Percentiles rank a stretch among this genome's conserved stretches.
phyloP scores from a whole-genome alignment of 2,888 invertebrate genomes.

The Oxycera nigricornis region DNA sequence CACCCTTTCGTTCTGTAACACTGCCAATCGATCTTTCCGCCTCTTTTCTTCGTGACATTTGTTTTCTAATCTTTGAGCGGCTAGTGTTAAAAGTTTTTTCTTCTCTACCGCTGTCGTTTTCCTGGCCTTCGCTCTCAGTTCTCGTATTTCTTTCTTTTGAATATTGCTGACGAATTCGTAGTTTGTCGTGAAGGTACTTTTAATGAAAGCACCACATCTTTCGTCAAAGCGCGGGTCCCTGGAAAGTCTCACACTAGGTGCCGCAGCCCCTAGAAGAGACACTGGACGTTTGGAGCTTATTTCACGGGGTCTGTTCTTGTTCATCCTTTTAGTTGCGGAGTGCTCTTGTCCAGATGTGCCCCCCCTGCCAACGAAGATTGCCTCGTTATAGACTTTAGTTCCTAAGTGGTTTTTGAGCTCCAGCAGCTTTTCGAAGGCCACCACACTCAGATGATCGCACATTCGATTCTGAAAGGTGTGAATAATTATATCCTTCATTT shows the following conservation, averaged over 20 bases:
- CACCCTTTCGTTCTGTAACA: slow-evolving; percentile 63
- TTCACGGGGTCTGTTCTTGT: slow-evolving; percentile 84
- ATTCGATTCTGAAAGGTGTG: slow-evolving; percentile 50
- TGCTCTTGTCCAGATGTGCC: slow-evolving; percentile 64
- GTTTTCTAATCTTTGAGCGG: slow-evolving; percentile 80
- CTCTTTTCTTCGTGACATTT: slow-evolving; percentile 73
- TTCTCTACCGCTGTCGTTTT: slow-evolving; percentile 69
- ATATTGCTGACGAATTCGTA: slow-evolving; percentile 81
- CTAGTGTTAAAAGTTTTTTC: slow-evolving; percentile 70
- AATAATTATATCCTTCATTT: too few species aligned
- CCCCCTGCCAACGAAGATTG: slow-evolving; percentile 74
- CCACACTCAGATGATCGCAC: slow-evolving; percentile 56
- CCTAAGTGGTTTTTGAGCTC: slow-evolving; percentile 82
- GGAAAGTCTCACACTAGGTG: slow-evolving; percentile 55
- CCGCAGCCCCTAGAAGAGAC: slow-evolving; percentile 62
- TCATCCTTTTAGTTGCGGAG: slow-evolving; percentile 73
- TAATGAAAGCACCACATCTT: slow-evolving; percentile 79
- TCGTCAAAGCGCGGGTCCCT: slow-evolving; percentile 89
- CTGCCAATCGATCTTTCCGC: slow-evolving; percentile 66
- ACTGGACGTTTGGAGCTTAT: slow-evolving; percentile 78
- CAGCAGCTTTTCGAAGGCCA: slow-evolving; percentile 77
- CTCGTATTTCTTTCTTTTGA: slow-evolving; percentile 72
- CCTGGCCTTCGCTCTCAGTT: slow-evolving; percentile 69
- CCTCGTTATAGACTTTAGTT: slow-evolving; percentile 80
- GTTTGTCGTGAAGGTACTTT: slow-evolving; percentile 75